Base-by-base conservation (phyloP, 2,888 invertebrate genomes). In the Andrena minutula region DNA sequence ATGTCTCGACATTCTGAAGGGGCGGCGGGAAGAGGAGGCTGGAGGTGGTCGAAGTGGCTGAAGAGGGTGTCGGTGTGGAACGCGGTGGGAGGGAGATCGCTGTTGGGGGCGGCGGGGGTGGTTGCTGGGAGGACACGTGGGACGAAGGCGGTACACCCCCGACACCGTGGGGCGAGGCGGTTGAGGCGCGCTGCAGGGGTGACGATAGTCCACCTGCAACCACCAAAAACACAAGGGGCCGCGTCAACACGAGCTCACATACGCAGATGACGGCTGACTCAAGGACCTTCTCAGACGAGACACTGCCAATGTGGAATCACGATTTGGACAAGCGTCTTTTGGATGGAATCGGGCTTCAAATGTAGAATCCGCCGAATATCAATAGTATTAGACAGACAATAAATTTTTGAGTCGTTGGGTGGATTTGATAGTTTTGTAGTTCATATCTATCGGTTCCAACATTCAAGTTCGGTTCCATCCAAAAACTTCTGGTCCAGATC, bases 1-100 rank as follows among this genome's bases (percentile, higher is more conserved):
- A 96, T 90, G 95, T 95, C 93, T 96, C 96, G 90, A 96, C 96
- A 94, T 95, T 96, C 93, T 96, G 96, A 90, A 96, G 95, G 85
- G 95, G 95, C 68, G 95, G 95, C 75, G 95, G 95, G 89, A 95
- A 94, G 83, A 94, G 94, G 90, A 93, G 92, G 82, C 94, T 94
- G 86, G 94, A 94, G 86, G 93, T 93, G 77, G 93, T 90, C 86
- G 93, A 93, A 84, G 93, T 92, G 83, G 92, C 92, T 86, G 93
- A 93, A 86, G 93, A 93, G 84, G 94, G 93, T 86, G 93, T 93
- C 80, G 93, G 92, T 87, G 92, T 93, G 87, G 93, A 93, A 73
- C 93, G 92, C 86, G 91, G 92, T 66, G 93, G 93, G 82, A 92
- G 90, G 82, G 91, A 83, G 10, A 76, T 86, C 79, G 89, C 76